Evolutionary conservation across 2,797 vertebrate species (phyloP).

Genomic region (Syngnathus acus): DNA sequence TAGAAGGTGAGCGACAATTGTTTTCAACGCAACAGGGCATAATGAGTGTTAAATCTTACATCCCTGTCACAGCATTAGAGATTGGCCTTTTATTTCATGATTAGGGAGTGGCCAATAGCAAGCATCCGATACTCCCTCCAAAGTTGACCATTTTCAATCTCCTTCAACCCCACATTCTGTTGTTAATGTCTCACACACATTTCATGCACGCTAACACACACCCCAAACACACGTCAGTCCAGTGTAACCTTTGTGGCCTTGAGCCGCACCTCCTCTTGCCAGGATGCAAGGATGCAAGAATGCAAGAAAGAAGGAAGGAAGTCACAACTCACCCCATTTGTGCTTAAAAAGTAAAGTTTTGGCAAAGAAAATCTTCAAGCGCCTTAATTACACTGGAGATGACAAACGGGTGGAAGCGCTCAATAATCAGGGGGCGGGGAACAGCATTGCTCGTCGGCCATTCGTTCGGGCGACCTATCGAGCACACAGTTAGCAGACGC

Average conservation of each 20-base stretch:
- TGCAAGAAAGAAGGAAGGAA: slow-evolving; percentile 18
- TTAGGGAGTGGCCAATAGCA: too few species aligned
- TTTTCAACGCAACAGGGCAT: background rate
- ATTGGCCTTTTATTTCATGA: background rate
- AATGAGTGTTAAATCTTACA: background rate
- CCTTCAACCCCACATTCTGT: background rate
- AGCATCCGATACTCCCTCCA: too few species aligned
- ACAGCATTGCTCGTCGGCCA: background rate
- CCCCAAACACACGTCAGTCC: too few species aligned
- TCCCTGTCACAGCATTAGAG: background rate
- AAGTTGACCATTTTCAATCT: background rate
- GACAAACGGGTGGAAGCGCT: background rate
- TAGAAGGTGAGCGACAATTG: background rate
- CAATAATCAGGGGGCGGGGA: background rate
- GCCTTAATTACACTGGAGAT: background rate
- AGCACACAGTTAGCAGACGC: background rate
- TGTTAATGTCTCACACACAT: too few species aligned
- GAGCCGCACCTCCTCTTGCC: too few species aligned
- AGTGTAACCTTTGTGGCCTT: too few species aligned
- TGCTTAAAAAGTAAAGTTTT: background rate
- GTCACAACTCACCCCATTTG: background rate
- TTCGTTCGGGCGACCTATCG: slow-evolving; percentile 15
- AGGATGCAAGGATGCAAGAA: slow-evolving; percentile 18
- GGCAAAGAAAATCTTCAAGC: background rate
- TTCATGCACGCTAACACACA: too few species aligned